A percentile compares a stretch with the other conserved stretches of the same genome.
phyloP scores from a whole-genome alignment of 2,888 invertebrate genomes.

The Diabrotica balteata region DNA sequence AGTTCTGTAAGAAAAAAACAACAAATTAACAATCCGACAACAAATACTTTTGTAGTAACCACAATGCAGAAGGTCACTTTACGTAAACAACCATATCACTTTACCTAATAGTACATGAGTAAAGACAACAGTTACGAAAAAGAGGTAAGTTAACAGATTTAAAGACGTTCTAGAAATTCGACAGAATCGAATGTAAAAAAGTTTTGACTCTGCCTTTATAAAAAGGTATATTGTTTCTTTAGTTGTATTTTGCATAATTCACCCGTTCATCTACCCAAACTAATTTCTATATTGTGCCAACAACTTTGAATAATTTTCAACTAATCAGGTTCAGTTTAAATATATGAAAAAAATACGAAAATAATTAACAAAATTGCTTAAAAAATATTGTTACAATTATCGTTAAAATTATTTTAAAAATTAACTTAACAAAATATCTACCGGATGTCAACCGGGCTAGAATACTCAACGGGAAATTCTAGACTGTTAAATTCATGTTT shows the following conservation, averaged over 20 bases:
- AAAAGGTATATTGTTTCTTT: constrained; percentile 22
- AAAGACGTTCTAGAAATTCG: constrained; percentile 24
- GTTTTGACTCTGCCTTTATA: constrained; percentile 20
- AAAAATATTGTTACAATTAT: too few relatives aligned
- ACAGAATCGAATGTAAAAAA: constrained; percentile 22
- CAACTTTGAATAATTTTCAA: constrained; percentile 22
- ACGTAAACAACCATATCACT: constrained; percentile 34
- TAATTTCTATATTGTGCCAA: constrained; percentile 23
- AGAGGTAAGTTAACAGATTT: constrained; percentile 26
- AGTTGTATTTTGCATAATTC: constrained; percentile 44
- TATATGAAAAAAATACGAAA: too few relatives aligned
- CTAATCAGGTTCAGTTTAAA: too few relatives aligned
- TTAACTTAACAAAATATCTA: too few relatives aligned
- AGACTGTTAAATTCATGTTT: too few relatives aligned
- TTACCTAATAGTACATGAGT: constrained; percentile 26
- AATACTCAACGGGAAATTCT: too few relatives aligned
- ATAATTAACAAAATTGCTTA: too few relatives aligned
- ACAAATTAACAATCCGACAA: not conserved
- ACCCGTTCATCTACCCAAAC: constrained; percentile 14
- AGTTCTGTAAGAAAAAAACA: constrained; percentile 69
- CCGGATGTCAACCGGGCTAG: too few relatives aligned
- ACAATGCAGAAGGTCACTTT: constrained; percentile 37
- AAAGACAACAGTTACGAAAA: constrained; percentile 31
- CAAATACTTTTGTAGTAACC: constrained; percentile 7
- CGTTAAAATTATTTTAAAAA: too few relatives aligned